These are phyloP conservation scores for Aphaenogaster rudis DNA, from an alignment of 1,140 invertebrate genomes.

Conservation along the genomic window DNA sequence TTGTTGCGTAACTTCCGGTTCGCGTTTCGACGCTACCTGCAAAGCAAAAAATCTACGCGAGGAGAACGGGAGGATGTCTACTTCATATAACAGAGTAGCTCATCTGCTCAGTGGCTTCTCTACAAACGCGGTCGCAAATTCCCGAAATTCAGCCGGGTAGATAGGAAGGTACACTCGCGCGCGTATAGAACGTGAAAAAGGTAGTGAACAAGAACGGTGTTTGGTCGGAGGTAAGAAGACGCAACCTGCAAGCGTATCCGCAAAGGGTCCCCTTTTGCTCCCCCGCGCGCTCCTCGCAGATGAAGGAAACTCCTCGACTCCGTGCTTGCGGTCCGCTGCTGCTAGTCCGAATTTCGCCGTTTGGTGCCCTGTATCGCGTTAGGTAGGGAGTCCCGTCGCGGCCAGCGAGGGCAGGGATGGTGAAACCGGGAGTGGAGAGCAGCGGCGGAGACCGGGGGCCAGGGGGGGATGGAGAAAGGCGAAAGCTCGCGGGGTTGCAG, in stretches of 20 bases:
- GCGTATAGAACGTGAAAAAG: constrained; percentile 15
- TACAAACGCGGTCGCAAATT: constrained; percentile 21
- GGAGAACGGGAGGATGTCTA: background rate
- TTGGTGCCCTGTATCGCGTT: constrained; percentile 53
- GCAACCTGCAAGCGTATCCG: constrained; percentile 42
- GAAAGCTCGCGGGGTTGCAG: constrained; percentile 48
- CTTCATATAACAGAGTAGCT: constrained; percentile 8
- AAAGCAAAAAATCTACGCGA: background rate
- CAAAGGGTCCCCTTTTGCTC: constrained; percentile 17
- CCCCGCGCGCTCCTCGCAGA: background rate
- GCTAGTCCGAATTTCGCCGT: constrained; percentile 62
- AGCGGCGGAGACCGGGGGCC: background rate
- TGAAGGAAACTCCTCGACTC: constrained; percentile 36
- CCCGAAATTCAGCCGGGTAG: constrained; percentile 2
- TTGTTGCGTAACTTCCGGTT: background rate
- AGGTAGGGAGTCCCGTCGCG: constrained; percentile 60
- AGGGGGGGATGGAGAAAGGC: constrained; percentile 28
- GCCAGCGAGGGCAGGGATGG: constrained; percentile 37
- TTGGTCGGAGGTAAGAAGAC: constrained; percentile 61
- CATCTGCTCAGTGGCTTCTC: background rate
- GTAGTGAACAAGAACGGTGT: background rate
- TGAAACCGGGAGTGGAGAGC: background rate
- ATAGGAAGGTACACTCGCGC: constrained; percentile 4
- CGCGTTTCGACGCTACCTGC: background rate
- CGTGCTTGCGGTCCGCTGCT: constrained; percentile 62